phyloP scores from a whole-genome alignment of 2,113 vertebrate species.

The Scalopus aquaticus region DNA sequence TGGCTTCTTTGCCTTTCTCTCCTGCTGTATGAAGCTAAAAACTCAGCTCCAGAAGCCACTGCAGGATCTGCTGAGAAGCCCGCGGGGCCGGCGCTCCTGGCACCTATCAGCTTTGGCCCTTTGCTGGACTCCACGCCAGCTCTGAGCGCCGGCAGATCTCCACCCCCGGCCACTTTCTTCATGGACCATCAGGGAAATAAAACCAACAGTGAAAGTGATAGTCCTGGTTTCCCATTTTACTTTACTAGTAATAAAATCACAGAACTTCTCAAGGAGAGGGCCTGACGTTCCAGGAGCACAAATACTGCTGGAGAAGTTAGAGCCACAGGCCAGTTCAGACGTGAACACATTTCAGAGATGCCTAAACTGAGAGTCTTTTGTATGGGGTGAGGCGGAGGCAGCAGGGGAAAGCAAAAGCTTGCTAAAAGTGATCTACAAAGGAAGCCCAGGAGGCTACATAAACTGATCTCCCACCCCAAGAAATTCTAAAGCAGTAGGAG shows the following conservation, averaged over 20 bases:
- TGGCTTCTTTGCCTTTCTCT: neutral
- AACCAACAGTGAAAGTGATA: constrained; percentile 61
- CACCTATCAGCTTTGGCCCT: neutral
- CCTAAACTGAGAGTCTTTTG: constrained; percentile 24
- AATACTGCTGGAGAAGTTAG: neutral
- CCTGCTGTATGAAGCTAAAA: neutral
- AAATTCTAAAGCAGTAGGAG: neutral
- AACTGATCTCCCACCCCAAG: neutral
- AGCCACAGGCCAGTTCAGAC: neutral
- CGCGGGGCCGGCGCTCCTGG: neutral
- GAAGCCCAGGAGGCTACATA: neutral
- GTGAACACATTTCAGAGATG: neutral
- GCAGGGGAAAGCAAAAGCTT: neutral
- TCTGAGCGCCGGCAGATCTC: neutral
- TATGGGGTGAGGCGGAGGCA: neutral
- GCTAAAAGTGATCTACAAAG: neutral
- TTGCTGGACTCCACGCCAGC: neutral
- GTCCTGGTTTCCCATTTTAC: constrained; percentile 61
- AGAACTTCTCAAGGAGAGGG: constrained; percentile 43
- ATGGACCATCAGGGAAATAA: constrained; percentile 74
- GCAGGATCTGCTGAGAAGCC: neutral
- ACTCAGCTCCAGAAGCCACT: neutral
- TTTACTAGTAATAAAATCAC: constrained; percentile 55
- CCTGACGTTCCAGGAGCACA: neutral
- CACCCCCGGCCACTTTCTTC: constrained; percentile 51